A percentile compares a stretch with the other conserved stretches of the same genome.
phyloP scores from a whole-genome alignment of 2,113 vertebrate genomes.

The Balaenoptera acutorostrata region DNA sequence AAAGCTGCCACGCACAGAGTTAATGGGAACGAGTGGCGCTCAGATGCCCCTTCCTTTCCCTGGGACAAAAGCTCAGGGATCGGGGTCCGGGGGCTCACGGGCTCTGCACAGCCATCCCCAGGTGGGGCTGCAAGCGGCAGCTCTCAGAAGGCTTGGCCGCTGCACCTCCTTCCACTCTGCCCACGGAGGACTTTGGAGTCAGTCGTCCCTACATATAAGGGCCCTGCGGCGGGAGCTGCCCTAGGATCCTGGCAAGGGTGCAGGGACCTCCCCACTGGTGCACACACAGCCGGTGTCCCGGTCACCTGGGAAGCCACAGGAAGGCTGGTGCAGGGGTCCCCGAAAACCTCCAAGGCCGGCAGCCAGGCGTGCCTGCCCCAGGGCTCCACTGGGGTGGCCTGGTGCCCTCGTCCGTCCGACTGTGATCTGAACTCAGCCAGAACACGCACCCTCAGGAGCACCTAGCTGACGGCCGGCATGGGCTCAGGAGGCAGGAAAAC shows the following conservation, averaged over 20 bases:
- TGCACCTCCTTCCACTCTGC: neutral
- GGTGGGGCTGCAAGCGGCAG: fast-evolving
- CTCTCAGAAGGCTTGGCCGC: neutral
- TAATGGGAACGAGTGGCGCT: fast-evolving
- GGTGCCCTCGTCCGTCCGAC: no score
- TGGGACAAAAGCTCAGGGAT: fast-evolving
- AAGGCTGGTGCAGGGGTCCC: neutral
- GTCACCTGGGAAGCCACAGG: fast-evolving
- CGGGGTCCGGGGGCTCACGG: fast-evolving
- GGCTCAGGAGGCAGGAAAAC: neutral
- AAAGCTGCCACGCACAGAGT: fast-evolving
- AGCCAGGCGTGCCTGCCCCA: neutral
- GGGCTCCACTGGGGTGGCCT: fast-evolving
- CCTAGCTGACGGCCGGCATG: neutral
- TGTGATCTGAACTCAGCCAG: neutral
- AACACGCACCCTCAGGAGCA: fast-evolving
- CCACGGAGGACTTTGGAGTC: fast-evolving
- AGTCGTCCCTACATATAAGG: fast-evolving
- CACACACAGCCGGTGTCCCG: neutral
- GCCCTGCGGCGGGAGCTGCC: fast-evolving
- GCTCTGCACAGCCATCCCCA: fast-evolving
- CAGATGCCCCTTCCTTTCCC: fast-evolving
- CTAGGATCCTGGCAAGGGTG: neutral
- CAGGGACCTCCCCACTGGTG: fast-evolving
- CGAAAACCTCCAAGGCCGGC: fast-evolving